Evolutionary conservation across 2,888 invertebrate genomes (phyloP), one percentile per base, ranked within the genome.

Genomic region (Sphaerolaimus hirsutus): DNA sequence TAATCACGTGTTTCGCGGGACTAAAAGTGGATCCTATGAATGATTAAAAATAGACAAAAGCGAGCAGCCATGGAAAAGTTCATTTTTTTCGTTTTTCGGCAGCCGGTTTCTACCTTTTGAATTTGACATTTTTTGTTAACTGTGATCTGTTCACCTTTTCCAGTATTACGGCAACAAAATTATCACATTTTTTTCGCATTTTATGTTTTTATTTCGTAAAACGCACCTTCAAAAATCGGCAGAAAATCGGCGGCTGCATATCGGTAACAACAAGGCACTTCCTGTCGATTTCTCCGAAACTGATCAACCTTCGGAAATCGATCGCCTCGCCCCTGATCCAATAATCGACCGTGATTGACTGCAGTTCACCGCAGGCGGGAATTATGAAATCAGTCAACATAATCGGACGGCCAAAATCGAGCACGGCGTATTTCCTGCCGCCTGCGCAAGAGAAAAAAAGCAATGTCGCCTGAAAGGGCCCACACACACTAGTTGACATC

Each of bases 341-440:
- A 47, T 82, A 77, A 64, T 87, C 86, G 54, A 87, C 77, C 54
- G 79, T 79, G 1, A 86, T 68, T 0, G 82, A 82, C 32, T 81
- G 79, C 29, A 69, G 55, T 51, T 68, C 68, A 37, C 56, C 54
- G 56, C 67, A 66, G 3, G 64, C 57, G 23, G 68, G 68, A 24
- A 68, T 63, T 17, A 68, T 58, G 48, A 83, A 66, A 65, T 87
- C 87, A 0, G 86, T 87, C 36, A 89, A 72, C 1, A 82, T 68
- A 45, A 86, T 73, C 1, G 79, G 76, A 55, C 79, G 77, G 2
- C 84, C 84, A 64, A 87, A 83, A 68, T 87, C 86, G 35, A 89
- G 70, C 17, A 82, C 80, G 47, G 87, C 82, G 68, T 79, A 84
- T 48, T 86, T 74, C n/a, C 86, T 71, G 0, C 84, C 86, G 46